Percentiles rank a stretch among this genome's conserved stretches.
Evolutionary conservation across 2,113 vertebrate species (phyloP).

Genomic region (Xiphophorus maculatus): DNA sequence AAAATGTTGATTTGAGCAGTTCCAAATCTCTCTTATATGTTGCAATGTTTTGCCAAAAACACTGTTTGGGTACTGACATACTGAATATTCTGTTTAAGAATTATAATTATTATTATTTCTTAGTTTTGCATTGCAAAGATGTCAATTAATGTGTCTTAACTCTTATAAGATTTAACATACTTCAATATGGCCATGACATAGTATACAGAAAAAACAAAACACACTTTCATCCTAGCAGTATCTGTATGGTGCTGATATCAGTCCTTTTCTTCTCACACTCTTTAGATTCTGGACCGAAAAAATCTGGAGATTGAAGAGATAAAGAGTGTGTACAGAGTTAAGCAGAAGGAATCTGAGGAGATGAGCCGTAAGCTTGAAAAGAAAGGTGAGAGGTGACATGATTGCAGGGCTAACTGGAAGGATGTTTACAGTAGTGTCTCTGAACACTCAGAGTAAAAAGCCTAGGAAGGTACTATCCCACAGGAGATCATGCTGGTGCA

Average conservation of each 20-base stretch:
- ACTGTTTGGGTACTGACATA: background rate
- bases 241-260: background rate
- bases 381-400: slow-evolving; percentile 85
- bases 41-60: background rate
- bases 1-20: background rate
- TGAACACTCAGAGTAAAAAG: slow-evolving; percentile 65
- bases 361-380: slow-evolving; percentile 87
- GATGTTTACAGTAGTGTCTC: slow-evolving; percentile 69
- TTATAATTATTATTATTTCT: background rate
- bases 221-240: background rate
- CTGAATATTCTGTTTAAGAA: background rate
- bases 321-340: slow-evolving; percentile 84
- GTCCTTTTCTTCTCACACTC: slow-evolving; percentile 8
- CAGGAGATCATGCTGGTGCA: slow-evolving; percentile 34
- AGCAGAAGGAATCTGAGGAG: slow-evolving; percentile 89
- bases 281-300: slow-evolving; percentile 93
- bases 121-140: background rate
- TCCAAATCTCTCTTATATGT: background rate
- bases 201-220: background rate
- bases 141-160: background rate
- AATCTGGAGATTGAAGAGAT: slow-evolving; percentile 91
- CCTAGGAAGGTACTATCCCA: slow-evolving; percentile 39
- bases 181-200: background rate
- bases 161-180: background rate
- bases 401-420: slow-evolving; percentile 38